phyloP scores from a whole-genome alignment of 1,140 invertebrate species.

The Hetaerina americana region DNA sequence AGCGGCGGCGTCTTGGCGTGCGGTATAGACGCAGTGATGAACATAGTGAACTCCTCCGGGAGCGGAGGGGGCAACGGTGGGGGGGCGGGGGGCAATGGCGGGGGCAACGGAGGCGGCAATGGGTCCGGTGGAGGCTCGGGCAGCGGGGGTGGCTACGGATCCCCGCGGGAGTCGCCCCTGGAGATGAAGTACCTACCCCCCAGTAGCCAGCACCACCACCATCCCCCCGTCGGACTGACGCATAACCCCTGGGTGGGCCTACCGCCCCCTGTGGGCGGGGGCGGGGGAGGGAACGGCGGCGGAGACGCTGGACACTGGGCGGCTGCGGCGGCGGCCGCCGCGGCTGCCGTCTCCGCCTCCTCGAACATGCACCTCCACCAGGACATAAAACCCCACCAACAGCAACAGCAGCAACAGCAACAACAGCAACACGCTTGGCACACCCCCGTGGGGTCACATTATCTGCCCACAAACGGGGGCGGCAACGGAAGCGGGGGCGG shows the following conservation, averaged over 20 bases:
- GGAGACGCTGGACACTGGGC: slow-evolving; percentile 43
- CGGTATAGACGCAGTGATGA: slow-evolving; percentile 57
- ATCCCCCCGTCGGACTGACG: slow-evolving; percentile 50
- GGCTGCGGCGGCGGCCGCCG: slow-evolving; percentile 33
- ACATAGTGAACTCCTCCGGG: slow-evolving; percentile 33
- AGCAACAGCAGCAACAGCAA: slow-evolving; percentile 24
- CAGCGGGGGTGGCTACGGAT: slow-evolving; percentile 34
- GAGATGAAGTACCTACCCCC: slow-evolving; percentile 90
- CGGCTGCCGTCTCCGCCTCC: slow-evolving; percentile 29
- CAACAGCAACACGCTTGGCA: slow-evolving; percentile 21
- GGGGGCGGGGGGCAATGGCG: slow-evolving; percentile 33
- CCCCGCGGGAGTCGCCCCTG: slow-evolving; percentile 44
- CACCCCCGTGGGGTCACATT: slow-evolving; percentile 24
- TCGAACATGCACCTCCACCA: slow-evolving; percentile 33
- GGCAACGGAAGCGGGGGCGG: background rate
- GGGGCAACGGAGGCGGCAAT: slow-evolving; percentile 40
- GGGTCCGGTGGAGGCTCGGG: background rate
- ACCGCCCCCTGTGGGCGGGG: slow-evolving; percentile 22
- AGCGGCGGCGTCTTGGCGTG: background rate
- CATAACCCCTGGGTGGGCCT: slow-evolving; percentile 73
- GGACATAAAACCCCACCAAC: slow-evolving; percentile 27
- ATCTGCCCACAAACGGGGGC: slow-evolving; percentile 16
- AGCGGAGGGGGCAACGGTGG: slow-evolving; percentile 40
- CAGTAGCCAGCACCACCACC: slow-evolving; percentile 61
- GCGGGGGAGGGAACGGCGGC: slow-evolving; percentile 28